Conservation (phyloP, 1,140 invertebrate genomes). For the Forficula auricularia region DNA sequence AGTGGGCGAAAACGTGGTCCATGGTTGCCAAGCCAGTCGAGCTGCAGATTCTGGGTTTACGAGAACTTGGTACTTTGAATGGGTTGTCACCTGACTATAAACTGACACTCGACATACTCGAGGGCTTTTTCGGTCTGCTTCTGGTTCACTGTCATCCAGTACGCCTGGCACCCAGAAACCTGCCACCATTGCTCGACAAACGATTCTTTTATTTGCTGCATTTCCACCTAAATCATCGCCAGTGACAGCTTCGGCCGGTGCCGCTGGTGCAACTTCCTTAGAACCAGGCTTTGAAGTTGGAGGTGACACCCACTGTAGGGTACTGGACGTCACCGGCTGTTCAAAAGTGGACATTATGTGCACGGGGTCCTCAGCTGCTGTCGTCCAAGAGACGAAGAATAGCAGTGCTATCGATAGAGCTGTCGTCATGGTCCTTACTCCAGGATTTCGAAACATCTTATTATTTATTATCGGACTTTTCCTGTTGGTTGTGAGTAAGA, state of each 20-base stretch:
- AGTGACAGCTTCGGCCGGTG: too few species aligned
- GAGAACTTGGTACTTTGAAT: conserved; percentile 44
- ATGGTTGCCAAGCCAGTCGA: conserved; percentile 48
- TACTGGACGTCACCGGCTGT: conserved; percentile 36
- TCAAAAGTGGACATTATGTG: conserved; percentile 24
- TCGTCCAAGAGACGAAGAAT: conserved; percentile 1
- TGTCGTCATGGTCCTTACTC: too few species aligned
- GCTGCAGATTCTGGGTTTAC: conserved; percentile 60
- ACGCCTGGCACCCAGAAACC: conserved; percentile 52
- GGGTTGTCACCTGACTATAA: conserved; percentile 34
- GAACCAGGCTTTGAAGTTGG: too few species aligned
- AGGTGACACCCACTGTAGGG: conserved; percentile 33
- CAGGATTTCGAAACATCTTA: too few species aligned
- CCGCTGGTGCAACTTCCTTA: too few species aligned
- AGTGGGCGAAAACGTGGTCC: conserved; percentile 42
- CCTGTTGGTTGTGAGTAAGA: too few species aligned
- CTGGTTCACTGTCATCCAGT: conserved; percentile 24
- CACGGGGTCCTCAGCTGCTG: conserved; percentile 26
- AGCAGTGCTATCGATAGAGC: too few species aligned
- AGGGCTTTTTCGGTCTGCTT: conserved; percentile 27
- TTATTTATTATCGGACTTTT: too few species aligned
- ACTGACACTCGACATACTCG: conserved; percentile 43
- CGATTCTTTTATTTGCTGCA: conserved; percentile 19
- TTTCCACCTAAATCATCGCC: too few species aligned
- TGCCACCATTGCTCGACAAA: conserved; percentile 50